These are phyloP conservation scores for Tonatia bakeri DNA, from an alignment of 2,113 vertebrate genomes.

Conservation along the genomic window DNA sequence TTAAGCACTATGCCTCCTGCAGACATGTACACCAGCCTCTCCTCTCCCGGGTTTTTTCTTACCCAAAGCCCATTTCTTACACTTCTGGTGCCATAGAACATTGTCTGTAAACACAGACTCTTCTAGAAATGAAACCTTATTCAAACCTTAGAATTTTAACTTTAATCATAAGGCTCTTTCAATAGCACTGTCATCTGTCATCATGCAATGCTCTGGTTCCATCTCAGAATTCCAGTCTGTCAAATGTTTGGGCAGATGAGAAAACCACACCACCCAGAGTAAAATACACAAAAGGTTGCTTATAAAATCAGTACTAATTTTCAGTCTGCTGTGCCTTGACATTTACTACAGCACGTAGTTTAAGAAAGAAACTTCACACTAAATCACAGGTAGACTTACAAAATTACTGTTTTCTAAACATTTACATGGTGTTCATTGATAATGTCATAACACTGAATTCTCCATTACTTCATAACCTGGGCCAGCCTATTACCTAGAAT, in stretches of 20 bases:
- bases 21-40: neutral
- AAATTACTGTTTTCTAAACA: neutral
- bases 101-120: neutral
- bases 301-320: conserved; percentile 26
- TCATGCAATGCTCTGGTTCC: neutral
- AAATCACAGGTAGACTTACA: neutral
- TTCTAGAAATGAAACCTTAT: neutral
- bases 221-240: conserved; percentile 3
- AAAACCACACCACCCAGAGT: neutral
- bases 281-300: conserved; percentile 43
- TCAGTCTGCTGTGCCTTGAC: neutral
- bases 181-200: neutral
- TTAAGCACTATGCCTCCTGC: neutral
- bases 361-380: neutral
- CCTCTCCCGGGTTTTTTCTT: neutral
- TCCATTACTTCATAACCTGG: neutral
- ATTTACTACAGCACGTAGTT: neutral
- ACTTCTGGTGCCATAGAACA: neutral
- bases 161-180: neutral
- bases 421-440: neutral
- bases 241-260: neutral
- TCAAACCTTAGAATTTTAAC: neutral
- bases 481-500: neutral
- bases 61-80: neutral
- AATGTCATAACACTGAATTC: neutral